Evolutionary conservation across 2,888 invertebrate species (phyloP).

Genomic region (Callyntrura sp.): DNA sequence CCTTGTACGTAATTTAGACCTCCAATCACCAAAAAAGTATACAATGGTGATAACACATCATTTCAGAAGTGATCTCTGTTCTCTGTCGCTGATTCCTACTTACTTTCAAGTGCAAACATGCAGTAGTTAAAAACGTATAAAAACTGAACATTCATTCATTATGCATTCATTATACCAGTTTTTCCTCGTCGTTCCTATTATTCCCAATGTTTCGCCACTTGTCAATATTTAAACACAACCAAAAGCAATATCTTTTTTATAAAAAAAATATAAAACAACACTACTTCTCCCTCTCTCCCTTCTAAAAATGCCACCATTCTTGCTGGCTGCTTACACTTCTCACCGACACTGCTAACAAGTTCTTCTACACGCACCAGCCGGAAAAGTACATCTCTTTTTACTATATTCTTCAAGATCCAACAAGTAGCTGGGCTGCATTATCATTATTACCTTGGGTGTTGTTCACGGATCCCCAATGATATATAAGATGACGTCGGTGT

Average conservation of each 20-base stretch:
- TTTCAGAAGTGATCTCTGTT: too few species aligned
- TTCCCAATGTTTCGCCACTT: not conserved
- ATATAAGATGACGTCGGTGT: too few species aligned
- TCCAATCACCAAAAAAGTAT: not conserved
- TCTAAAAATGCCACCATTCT: not conserved
- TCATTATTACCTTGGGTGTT: too few species aligned
- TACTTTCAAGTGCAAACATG: not conserved
- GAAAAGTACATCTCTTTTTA: too few species aligned
- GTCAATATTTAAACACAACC: not conserved
- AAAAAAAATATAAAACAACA: too few species aligned
- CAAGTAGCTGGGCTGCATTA: too few species aligned
- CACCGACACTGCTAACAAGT: slow-evolving; percentile 29
- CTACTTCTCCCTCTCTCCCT: not conserved
- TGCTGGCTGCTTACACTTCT: not conserved
- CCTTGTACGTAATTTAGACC: too few species aligned
- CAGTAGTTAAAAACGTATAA: too few species aligned
- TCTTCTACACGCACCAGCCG: not conserved
- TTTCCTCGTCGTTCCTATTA: too few species aligned
- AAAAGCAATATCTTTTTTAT: slow-evolving; percentile 24
- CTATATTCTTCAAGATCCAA: too few species aligned
- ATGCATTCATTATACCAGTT: slow-evolving; percentile 27
- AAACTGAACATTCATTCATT: not conserved
- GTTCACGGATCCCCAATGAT: too few species aligned
- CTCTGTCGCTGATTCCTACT: not conserved
- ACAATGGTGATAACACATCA: slow-evolving; percentile 20